Evolutionary conservation across 2,797 vertebrate species (phyloP).

Genomic region (Arrhamphus sclerolepis): DNA sequence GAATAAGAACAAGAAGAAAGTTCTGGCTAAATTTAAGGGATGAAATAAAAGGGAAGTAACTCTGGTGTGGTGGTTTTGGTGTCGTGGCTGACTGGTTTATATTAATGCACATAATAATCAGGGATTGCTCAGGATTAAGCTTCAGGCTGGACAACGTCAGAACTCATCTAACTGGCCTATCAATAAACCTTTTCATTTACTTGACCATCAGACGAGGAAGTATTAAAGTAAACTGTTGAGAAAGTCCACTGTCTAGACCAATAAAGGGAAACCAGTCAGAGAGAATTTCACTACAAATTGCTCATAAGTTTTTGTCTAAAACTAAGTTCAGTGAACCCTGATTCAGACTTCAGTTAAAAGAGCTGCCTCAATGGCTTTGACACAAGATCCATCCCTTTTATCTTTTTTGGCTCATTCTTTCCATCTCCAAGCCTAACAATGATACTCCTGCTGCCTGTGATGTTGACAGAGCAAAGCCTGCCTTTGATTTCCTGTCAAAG

Average conservation of each 20-base stretch:
- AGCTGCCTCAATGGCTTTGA: constrained; percentile 33
- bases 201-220: neutral
- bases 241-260: neutral
- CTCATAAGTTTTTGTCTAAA: constrained; percentile 10
- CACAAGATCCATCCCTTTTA: constrained; percentile 51
- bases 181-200: neutral
- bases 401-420: constrained; percentile 54
- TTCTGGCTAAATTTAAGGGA: too few species aligned
- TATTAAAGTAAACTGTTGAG: neutral
- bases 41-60: neutral
- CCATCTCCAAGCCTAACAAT: constrained; percentile 31
- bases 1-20: too few species aligned
- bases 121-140: neutral
- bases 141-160: neutral
- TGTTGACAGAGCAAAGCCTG: constrained; percentile 56
- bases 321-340: constrained; percentile 44
- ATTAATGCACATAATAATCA: neutral
- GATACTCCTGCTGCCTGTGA: constrained; percentile 35
- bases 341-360: constrained; percentile 28
- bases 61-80: neutral
- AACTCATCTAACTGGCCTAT: neutral
- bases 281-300: constrained; percentile 22
- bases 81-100: neutral
- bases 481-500: constrained; percentile 57
- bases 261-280: constrained; percentile 9